Conservation (phyloP, 2,113 vertebrate species). For the Rhinogobius similis region DNA sequence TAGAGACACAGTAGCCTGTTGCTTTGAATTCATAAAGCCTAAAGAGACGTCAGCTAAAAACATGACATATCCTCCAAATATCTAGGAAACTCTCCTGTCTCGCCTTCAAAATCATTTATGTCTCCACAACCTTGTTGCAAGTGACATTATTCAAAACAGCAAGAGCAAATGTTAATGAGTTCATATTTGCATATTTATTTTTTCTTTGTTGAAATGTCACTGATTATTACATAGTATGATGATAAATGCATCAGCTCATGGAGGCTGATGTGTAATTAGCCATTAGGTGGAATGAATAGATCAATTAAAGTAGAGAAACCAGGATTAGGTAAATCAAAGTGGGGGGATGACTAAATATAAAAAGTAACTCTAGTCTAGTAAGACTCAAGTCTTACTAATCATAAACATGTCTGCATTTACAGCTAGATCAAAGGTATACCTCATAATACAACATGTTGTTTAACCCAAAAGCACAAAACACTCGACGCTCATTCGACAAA, state of each 20-base stretch:
- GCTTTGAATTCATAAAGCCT: constrained; percentile 45
- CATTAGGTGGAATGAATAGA: constrained; percentile 99
- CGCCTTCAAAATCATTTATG: constrained; percentile 93
- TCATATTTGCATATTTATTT: constrained; percentile 99
- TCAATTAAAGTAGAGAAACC: constrained; percentile 91
- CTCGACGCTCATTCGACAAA: constrained; percentile 19
- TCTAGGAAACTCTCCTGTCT: constrained; percentile 81
- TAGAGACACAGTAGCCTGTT: background rate
- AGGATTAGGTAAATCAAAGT: constrained; percentile 92
- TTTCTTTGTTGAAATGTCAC: constrained; percentile 99
- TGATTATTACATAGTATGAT: constrained; percentile 99
- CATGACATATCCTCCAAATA: constrained; percentile 81
- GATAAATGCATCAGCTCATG: constrained; percentile 98
- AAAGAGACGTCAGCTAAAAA: constrained; percentile 81
- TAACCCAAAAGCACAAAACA: constrained; percentile 26
- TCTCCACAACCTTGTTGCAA: constrained; percentile 97
- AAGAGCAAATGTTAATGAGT: constrained; percentile 99
- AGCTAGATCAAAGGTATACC: constrained; percentile 48
- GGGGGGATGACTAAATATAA: constrained; percentile 64
- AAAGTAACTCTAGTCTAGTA: too few species aligned
- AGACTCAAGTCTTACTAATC: constrained; percentile 36
- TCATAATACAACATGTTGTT: constrained; percentile 18
- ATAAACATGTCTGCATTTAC: constrained; percentile 28
- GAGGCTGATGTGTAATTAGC: constrained; percentile 99
- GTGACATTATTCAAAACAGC: constrained; percentile 99